phyloP scores from a whole-genome alignment of 2,113 vertebrate species.

The Microtus oregoni region DNA sequence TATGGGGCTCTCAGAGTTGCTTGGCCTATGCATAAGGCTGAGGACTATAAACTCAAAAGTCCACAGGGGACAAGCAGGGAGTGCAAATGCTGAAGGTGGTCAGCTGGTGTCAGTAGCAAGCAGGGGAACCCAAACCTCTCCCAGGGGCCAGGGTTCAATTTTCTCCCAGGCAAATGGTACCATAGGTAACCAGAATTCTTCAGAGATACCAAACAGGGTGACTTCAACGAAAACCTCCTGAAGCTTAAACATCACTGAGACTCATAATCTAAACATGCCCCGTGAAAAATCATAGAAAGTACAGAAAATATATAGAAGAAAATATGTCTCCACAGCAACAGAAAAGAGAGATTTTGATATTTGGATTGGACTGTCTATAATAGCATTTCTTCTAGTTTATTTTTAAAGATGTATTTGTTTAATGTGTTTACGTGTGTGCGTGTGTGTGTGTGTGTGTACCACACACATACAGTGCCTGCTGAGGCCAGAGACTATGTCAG shows the following conservation, averaged over 20 bases:
- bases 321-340: neutral
- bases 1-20: neutral
- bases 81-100: neutral
- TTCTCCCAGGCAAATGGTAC: neutral
- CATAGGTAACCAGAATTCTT: neutral
- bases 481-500: neutral
- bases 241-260: neutral
- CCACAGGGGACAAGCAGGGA: neutral
- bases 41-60: neutral
- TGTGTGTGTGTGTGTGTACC: neutral
- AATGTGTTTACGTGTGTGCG: neutral
- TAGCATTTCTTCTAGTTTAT: neutral
- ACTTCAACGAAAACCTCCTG: neutral
- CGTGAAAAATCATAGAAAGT: neutral
- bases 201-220: neutral
- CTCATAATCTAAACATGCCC: neutral
- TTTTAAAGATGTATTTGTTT: neutral
- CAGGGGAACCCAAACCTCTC: neutral
- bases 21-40: neutral
- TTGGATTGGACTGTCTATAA: neutral
- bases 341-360: neutral
- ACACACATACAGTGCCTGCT: neutral
- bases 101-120: neutral
- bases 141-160: fast-evolving
- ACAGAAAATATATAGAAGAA: neutral